These are phyloP conservation scores for Lingula anatina DNA, from an alignment of 2,888 invertebrate genomes.

Conservation along the genomic window DNA sequence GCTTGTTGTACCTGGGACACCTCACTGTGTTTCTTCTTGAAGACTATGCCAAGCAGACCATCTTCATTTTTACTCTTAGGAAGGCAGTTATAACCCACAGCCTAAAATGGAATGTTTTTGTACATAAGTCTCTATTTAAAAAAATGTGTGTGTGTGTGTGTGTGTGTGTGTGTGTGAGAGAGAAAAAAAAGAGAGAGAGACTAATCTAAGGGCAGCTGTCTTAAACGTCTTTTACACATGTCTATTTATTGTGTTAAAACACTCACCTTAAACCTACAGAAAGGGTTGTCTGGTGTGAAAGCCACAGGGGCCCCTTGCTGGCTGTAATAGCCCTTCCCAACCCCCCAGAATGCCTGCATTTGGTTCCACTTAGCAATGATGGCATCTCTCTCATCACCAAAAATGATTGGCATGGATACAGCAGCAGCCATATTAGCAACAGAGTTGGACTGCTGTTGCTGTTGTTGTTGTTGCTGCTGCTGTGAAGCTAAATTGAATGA, in stretches of 20 bases:
- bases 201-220: too few relatives aligned
- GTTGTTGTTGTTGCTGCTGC: slow-evolving; percentile 20
- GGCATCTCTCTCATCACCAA: slow-evolving; percentile 91
- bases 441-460: slow-evolving; percentile 20
- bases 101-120: slow-evolving; percentile 51
- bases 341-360: slow-evolving; percentile 63
- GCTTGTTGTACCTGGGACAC: slow-evolving; percentile 71
- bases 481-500: too few relatives aligned
- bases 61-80: slow-evolving; percentile 84
- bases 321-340: slow-evolving; percentile 61
- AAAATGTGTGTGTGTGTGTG: too few relatives aligned
- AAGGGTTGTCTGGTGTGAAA: slow-evolving; percentile 81
- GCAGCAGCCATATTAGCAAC: slow-evolving; percentile 41
- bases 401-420: slow-evolving; percentile 59
- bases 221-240: too few relatives aligned
- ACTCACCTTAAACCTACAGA: slow-evolving; percentile 84
- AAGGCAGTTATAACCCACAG: slow-evolving; percentile 85
- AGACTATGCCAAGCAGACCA: slow-evolving; percentile 79
- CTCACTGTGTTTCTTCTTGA: slow-evolving; percentile 77
- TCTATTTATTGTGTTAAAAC: too few relatives aligned
- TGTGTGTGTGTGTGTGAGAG: too few relatives aligned
- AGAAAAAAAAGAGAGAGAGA: too few relatives aligned
- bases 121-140: too few relatives aligned
- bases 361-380: slow-evolving; percentile 93
- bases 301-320: slow-evolving; percentile 73